Base-by-base conservation (phyloP, 2,888 invertebrate species). In the Graphium colonna region DNA sequence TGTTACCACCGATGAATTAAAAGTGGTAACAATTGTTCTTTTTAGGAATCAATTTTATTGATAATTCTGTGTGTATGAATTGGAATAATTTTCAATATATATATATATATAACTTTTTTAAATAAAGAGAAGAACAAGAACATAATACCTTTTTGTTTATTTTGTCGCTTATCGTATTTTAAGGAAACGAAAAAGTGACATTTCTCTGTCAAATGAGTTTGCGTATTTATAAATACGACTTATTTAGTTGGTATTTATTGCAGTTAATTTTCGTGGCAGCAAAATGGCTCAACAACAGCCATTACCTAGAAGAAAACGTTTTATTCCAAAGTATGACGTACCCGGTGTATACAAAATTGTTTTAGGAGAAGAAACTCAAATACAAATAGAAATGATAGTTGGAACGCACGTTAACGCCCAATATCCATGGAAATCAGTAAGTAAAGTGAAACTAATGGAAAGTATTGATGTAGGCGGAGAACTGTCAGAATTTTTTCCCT, bases 401-500 rank as follows among this genome's bases (percentile, higher is more conserved):
- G 95, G 94, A 0, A 82, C 91, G 33, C 91, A 95, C 68, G 91
- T 95, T 0, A 94, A 92, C 0, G 91, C 92, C 13, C 95, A 95
- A 71, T 92, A 91, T 65, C 95, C 95, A 0, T 95, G 95, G 95
- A 93, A 93, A 57, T 87, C 84, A 56, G 80, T 95, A 0, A 82
- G 80, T 15, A 95, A 92, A 72, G 90, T 91, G 28, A 80, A 90
- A 41, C 79, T 95, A 1, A 82, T 91, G 46, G 93, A 95, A 63
- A 86, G 91, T 49, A 85, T 95, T 44, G 92, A 92, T 1, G 59
- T 90, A 0, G 87, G 92, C 40, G 91, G 90, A 12, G 91, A 91
- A 57, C 58, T 82, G 0, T 89, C 91, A 0, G 90, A 91, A 52
- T 81, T 90, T 26, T 79, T 72, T 16, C 60, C 72, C 1, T 52